phyloP scores from a whole-genome alignment of 2,888 invertebrate species.

The Aleiodes alternator region DNA sequence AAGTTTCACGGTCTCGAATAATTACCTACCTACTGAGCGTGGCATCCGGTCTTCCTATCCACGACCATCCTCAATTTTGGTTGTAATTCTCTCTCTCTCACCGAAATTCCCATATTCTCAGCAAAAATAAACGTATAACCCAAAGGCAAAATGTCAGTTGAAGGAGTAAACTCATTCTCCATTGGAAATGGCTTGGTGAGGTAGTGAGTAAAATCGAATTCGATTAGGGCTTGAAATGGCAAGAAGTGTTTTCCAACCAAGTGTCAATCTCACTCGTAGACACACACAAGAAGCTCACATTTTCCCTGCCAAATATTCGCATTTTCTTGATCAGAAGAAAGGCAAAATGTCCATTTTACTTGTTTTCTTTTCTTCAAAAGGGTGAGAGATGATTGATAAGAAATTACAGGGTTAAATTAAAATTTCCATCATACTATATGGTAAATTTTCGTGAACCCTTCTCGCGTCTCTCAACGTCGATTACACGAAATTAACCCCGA shows the following conservation, averaged over 20 bases:
- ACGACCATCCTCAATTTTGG: constrained; percentile 59
- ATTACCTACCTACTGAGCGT: constrained; percentile 65
- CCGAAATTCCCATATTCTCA: not conserved
- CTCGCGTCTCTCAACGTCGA: not conserved
- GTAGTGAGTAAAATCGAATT: constrained; percentile 46
- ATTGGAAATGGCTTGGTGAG: not conserved
- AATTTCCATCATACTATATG: not conserved
- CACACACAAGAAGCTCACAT: not conserved
- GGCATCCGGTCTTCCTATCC: constrained; percentile 62
- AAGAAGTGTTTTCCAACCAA: not conserved
- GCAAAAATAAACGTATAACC: not conserved
- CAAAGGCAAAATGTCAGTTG: not conserved
- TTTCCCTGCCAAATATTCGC: too few relatives aligned
- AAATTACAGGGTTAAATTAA: not conserved
- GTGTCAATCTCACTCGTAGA: constrained; percentile 10
- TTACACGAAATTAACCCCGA: constrained; percentile 29
- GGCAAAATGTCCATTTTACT: too few relatives aligned
- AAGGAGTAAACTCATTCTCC: not conserved
- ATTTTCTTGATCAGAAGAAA: too few relatives aligned
- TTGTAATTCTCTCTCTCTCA: constrained; percentile 41
- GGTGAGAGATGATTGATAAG: not conserved
- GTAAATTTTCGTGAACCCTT: not conserved
- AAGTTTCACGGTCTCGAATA: constrained; percentile 65
- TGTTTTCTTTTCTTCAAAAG: too few relatives aligned
- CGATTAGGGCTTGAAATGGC: constrained; percentile 66